These are phyloP conservation scores for Montipora cactus DNA, from an alignment of 64 coral and sea anemone genomes.

Conservation along the genomic window DNA sequence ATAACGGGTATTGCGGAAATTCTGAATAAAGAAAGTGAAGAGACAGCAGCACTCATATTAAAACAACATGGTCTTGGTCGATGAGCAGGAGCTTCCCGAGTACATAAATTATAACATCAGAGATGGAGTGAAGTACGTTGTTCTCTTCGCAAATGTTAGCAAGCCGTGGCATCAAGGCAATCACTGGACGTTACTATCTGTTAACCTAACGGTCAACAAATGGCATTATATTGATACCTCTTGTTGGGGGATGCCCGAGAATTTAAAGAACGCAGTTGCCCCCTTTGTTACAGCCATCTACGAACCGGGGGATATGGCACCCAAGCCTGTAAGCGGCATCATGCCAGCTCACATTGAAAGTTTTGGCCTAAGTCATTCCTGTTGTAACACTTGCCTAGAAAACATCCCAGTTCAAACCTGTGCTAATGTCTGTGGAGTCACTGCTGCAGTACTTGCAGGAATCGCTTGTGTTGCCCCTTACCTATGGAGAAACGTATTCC, in stretches of 20 bases:
- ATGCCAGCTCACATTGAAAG: conserved; percentile 7
- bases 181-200: conserved; percentile 6
- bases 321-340: conserved; percentile 3
- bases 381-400: conserved; percentile 26
- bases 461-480: conserved; percentile 21
- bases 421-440: conserved; percentile 65
- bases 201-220: conserved; percentile 57
- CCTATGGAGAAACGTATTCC: conserved; percentile 54
- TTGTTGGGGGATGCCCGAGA: conserved; percentile 59
- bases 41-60: conserved; percentile 42
- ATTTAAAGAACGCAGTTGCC: conserved; percentile 35
- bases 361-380: conserved; percentile 12
- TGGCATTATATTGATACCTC: conserved; percentile 74
- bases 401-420: conserved; percentile 75
- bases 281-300: conserved; percentile 43
- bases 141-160: conserved; percentile 64
- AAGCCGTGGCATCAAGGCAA: conserved; percentile 25
- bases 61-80: conserved; percentile 35
- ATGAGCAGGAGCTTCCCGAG: conserved; percentile 20
- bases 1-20: conserved; percentile 45
- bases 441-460: conserved; percentile 45
- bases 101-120: conserved; percentile 54
- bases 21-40: neutral
- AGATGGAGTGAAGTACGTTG: conserved; percentile 24
- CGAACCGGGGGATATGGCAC: neutral